Evolutionary conservation across 2,113 vertebrate species (phyloP).

Genomic region (Apus apus): DNA sequence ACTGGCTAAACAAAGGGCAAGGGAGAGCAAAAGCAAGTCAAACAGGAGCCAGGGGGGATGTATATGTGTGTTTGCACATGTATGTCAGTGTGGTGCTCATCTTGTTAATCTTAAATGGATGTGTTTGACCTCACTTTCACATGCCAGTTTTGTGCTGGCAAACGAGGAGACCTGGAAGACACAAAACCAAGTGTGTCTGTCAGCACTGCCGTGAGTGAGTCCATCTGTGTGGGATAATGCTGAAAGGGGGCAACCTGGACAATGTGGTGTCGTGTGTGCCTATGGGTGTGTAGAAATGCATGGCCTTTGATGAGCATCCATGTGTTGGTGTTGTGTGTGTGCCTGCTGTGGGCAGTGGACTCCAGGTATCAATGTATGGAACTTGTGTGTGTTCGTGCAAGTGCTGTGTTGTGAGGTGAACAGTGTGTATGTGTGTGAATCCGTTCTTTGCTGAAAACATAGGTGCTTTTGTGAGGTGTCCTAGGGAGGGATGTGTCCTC

Average conservation of each 20-base stretch:
- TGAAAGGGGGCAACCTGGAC: not conserved
- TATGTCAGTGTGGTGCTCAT: rapidly evolving
- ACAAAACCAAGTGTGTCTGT: rapidly evolving
- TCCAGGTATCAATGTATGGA: not conserved
- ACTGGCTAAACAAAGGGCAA: not conserved
- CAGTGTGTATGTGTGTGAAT: rapidly evolving
- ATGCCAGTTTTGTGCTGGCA: not conserved
- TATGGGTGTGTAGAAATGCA: not conserved
- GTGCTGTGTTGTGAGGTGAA: not conserved
- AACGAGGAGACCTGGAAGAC: not conserved
- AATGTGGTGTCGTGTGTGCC: not conserved
- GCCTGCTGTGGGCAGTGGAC: not conserved
- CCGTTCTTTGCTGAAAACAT: not conserved
- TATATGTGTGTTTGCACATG: rapidly evolving
- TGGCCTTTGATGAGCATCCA: not conserved
- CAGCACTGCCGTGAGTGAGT: not conserved
- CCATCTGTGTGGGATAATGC: not conserved
- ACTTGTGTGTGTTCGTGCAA: rapidly evolving
- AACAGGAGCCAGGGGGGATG: not conserved
- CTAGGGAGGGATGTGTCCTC: rapidly evolving
- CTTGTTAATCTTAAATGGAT: not conserved
- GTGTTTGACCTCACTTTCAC: not conserved
- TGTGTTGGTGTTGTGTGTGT: not conserved
- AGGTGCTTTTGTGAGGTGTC: not conserved
- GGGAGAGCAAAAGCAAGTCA: not conserved